phyloP scores from a whole-genome alignment of 1,140 invertebrate genomes.

The Elysia chlorotica region DNA sequence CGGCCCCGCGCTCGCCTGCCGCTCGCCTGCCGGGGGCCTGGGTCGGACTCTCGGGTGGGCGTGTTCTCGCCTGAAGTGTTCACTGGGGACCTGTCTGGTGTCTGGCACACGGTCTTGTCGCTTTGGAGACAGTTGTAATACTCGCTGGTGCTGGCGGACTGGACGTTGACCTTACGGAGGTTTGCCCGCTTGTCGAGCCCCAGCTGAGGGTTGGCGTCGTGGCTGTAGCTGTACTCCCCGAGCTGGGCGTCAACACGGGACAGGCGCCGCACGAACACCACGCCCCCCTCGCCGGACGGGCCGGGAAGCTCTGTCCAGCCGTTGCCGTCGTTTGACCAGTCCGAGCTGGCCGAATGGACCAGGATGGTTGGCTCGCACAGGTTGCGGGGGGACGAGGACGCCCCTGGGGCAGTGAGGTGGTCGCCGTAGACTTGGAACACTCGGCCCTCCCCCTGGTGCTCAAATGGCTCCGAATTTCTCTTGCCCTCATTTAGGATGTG shows the following conservation, averaged over 20 bases:
- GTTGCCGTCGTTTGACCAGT: neutral
- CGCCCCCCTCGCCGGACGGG: no score
- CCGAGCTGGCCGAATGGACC: slow-evolving; percentile 5
- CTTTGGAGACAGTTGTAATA: slow-evolving; percentile 7
- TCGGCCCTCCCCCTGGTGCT: neutral
- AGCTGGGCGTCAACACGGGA: neutral
- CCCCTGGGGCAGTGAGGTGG: no score
- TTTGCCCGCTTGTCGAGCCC: neutral
- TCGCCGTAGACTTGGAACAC: slow-evolving; percentile 8
- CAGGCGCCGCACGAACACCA: slow-evolving; percentile 9
- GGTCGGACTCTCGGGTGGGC: neutral
- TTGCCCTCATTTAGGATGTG: neutral
- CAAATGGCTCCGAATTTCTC: slow-evolving; percentile 10
- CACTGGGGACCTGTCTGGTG: no score
- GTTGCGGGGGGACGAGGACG: neutral
- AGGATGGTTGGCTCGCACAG: slow-evolving; percentile 15
- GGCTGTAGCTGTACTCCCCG: no score
- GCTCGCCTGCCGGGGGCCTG: neutral
- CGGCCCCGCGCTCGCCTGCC: no score
- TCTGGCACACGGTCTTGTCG: no score
- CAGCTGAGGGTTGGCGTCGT: no score
- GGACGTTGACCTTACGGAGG: slow-evolving; percentile 16
- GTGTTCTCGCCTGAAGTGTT: no score
- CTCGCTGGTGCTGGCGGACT: slow-evolving; percentile 13
- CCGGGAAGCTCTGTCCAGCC: neutral